Evolutionary conservation across 2,888 invertebrate genomes (phyloP).

Genomic region (Hydrotaea cyrtoneurina): DNA sequence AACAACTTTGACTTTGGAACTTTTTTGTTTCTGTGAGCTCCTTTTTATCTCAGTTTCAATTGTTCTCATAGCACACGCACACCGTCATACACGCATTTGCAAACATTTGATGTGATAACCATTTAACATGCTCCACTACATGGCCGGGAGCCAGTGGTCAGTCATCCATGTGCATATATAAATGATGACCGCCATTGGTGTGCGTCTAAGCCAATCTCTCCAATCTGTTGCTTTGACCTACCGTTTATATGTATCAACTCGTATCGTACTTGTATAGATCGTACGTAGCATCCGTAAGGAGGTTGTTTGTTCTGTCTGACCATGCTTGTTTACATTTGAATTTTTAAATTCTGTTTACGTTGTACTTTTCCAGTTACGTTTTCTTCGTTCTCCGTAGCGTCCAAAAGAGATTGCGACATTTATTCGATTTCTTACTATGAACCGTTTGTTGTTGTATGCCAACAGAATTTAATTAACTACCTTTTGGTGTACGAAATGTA

Average conservation of each 20-base stretch:
- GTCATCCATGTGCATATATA: neutral
- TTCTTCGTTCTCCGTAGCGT: too few species aligned
- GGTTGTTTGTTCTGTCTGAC: neutral
- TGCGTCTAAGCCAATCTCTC: neutral
- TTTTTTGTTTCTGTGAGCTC: constrained; percentile 42
- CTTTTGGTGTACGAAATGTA: too few species aligned
- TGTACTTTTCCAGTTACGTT: neutral
- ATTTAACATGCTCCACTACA: constrained; percentile 1
- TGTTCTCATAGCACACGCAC: constrained; percentile 16
- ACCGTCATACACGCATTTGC: neutral
- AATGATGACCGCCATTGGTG: neutral
- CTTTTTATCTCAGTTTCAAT: constrained; percentile 46
- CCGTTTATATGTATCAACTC: neutral
- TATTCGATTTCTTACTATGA: too few species aligned
- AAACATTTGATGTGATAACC: constrained; percentile 18
- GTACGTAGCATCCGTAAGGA: neutral
- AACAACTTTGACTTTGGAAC: constrained; percentile 60
- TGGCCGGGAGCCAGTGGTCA: constrained; percentile 15
- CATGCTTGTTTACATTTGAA: constrained; percentile 33
- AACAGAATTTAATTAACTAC: too few species aligned
- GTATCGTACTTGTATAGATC: too few species aligned
- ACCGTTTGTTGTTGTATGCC: too few species aligned
- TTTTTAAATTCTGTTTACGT: constrained; percentile 36
- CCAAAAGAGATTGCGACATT: neutral
- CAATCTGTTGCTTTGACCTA: constrained; percentile 49